Conservation (phyloP, 2,113 vertebrate species). For the Talpa occidentalis region DNA sequence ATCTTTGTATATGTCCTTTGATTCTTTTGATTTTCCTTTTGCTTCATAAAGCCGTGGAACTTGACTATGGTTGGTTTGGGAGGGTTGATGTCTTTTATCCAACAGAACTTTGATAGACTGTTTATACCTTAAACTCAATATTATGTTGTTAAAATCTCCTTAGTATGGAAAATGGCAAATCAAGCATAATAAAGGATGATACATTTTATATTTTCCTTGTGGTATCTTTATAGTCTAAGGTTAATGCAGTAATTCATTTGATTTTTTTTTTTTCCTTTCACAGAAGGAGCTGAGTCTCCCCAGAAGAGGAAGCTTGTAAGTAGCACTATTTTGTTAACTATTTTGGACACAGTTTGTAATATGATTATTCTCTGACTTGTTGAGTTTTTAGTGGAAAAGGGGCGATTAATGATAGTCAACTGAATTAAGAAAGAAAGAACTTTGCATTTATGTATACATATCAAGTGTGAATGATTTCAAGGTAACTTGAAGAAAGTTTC, state of each 20-base stretch:
- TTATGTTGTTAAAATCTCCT: not conserved
- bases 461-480: constrained; percentile 53
- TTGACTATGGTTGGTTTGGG: not conserved
- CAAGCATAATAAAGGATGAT: not conserved
- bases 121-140: constrained; percentile 43
- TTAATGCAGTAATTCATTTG: constrained; percentile 31
- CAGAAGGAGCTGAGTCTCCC: constrained; percentile 99
- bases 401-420: constrained; percentile 49
- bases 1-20: not conserved
- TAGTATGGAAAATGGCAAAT: not conserved
- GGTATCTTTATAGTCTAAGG: not conserved
- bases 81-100: not conserved
- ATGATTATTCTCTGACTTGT: constrained; percentile 46
- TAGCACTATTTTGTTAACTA: constrained; percentile 81
- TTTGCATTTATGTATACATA: constrained; percentile 47
- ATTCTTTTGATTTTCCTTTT: not conserved
- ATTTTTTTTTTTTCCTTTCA: constrained; percentile 80
- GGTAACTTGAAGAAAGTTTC: constrained; percentile 27
- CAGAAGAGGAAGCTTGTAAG: constrained; percentile 98
- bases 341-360: not conserved
- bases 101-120: constrained; percentile 35
- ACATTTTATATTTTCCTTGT: not conserved
- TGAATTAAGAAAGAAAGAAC: constrained; percentile 49
- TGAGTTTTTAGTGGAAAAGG: constrained; percentile 47
- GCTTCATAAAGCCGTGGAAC: not conserved